Conservation (phyloP, 2,888 invertebrate genomes). For the Orthonevra nobilis region DNA sequence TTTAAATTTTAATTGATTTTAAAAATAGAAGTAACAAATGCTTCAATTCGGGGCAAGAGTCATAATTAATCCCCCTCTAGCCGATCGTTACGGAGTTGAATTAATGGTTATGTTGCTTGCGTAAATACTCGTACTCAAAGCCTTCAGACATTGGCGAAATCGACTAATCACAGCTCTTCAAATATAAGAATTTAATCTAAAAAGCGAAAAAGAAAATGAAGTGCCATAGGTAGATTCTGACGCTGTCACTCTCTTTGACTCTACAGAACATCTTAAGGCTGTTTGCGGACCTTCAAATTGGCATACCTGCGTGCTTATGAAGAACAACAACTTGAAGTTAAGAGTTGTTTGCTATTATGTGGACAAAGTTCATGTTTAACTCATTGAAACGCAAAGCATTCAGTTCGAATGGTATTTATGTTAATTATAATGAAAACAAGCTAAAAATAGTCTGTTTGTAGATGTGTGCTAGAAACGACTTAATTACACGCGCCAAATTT, state of each 20-base stretch:
- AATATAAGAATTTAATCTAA: background rate
- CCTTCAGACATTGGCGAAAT: background rate
- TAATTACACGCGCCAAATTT: too few relatives aligned
- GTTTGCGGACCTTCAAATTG: constrained; percentile 35
- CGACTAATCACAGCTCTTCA: constrained; percentile 24
- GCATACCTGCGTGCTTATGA: constrained; percentile 30
- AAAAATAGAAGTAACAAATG: background rate
- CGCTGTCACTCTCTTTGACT: constrained; percentile 1
- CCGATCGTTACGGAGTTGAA: constrained; percentile 8
- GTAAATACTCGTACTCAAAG: background rate
- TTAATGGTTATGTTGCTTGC: constrained; percentile 2
- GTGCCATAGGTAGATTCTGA: constrained; percentile 6
- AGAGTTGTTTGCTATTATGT: constrained; percentile 15
- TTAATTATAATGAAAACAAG: background rate
- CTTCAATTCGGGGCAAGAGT: background rate
- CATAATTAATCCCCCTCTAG: constrained; percentile 9
- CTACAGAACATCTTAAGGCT: constrained; percentile 1
- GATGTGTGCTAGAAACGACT: too few relatives aligned
- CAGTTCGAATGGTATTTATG: constrained; percentile 13
- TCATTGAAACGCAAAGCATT: constrained; percentile 6
- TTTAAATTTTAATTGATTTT: constrained; percentile 14
- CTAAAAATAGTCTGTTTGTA: too few relatives aligned
- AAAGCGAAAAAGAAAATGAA: background rate
- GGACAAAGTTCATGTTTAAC: constrained; percentile 28
- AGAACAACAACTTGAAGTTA: constrained; percentile 26